Base-by-base conservation (phyloP, 2,113 vertebrate genomes). In the Struthidea cinerea region DNA sequence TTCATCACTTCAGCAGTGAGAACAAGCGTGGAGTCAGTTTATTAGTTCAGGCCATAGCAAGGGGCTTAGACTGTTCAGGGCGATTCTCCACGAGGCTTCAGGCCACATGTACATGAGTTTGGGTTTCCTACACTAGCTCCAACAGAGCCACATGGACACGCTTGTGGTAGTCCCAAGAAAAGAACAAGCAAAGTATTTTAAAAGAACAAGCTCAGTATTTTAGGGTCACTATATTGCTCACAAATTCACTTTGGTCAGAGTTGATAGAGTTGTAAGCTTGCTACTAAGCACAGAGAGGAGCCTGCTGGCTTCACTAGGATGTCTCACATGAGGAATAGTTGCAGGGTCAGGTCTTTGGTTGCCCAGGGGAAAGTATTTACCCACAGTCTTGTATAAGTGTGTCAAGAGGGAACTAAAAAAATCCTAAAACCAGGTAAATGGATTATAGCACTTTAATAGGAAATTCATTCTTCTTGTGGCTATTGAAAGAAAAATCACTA, bases 51-150 rank as follows among this genome's bases (percentile, higher is more conserved):
- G 2, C 19, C 23, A 4, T 1, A 69, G 41, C 23, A 81, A 56
- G 33, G 50, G 20, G 67, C 28, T 61, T 52, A 4, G 7, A 5
- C n/a, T 35, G 7, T n/a, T 21, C 33, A 47, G 33, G 27, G 33
- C 71, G 16, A 70, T 50, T 41, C 8, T 79, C 28, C 30, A 52
- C 4, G 3, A 56, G 81, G 57, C 16, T 86, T 28, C 67, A 68
- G 57, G 49, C 7, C 41, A 35, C 21, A 4, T 3, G 27, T 10
- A 28, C 24, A 13, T 0, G 2, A 33, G 3, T 42, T 4, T 50
- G 79, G 10, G 35, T n/a, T 90, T 70, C 82, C 61, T 50, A 4
- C 6, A 3, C 13, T 41, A 35, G 26, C 13, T 83, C 53, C 47
- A 79, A 13, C 42, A 30, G 37, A 65, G 16, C 12, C 46, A 18